These are phyloP conservation scores for Maconellicoccus hirsutus DNA, from an alignment of 1,140 invertebrate genomes.

Conservation along the genomic window DNA sequence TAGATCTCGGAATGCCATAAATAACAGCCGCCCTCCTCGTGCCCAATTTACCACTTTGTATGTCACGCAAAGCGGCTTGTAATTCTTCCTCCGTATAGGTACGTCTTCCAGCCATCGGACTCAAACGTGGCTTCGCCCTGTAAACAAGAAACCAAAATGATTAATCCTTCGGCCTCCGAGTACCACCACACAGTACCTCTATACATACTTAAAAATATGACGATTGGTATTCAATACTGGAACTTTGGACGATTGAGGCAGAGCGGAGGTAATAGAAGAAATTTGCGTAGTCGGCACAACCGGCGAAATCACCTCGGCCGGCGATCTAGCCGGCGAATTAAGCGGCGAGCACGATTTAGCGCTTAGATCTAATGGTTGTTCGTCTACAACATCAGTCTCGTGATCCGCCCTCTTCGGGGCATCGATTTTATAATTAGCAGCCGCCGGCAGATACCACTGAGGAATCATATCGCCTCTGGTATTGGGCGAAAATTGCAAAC, in stretches of 20 bases:
- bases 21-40: slow-evolving; percentile 83
- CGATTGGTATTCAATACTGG: slow-evolving; percentile 15
- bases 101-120: slow-evolving; percentile 45
- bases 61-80: slow-evolving; percentile 77
- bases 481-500: neutral
- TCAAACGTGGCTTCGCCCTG: slow-evolving; percentile 50
- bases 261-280: slow-evolving; percentile 26
- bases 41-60: slow-evolving; percentile 81
- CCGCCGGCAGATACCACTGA: slow-evolving; percentile 9
- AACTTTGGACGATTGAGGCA: slow-evolving; percentile 19
- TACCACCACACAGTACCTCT: too few relatives aligned
- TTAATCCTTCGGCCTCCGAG: too few relatives aligned
- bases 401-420: slow-evolving; percentile 39
- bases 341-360: slow-evolving; percentile 41
- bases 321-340: slow-evolving; percentile 25
- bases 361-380: slow-evolving; percentile 68
- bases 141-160: slow-evolving; percentile 31
- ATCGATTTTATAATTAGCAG: slow-evolving; percentile 25
- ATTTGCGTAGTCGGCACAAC: slow-evolving; percentile 24
- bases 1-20: slow-evolving; percentile 90
- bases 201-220: slow-evolving; percentile 23
- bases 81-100: slow-evolving; percentile 87
- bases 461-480: slow-evolving; percentile 17
- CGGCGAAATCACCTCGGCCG: slow-evolving; percentile 32
- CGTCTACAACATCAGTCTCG: slow-evolving; percentile 40